Conservation (phyloP, 2,113 vertebrate species). For the Sphyrna mokarran region DNA sequence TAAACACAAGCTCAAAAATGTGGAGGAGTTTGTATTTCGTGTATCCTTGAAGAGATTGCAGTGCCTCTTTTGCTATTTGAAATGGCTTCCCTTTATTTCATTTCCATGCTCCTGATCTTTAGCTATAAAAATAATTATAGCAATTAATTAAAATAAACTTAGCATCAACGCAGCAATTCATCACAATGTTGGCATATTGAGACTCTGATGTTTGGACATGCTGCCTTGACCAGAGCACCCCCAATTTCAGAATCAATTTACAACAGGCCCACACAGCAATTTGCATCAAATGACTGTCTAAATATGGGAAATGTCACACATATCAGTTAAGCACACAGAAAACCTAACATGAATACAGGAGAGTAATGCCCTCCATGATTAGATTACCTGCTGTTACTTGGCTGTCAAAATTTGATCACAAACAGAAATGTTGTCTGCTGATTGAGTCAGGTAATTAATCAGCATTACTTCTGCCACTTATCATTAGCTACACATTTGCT, state of each 20-base stretch:
- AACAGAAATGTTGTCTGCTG: neutral
- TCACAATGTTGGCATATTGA: neutral
- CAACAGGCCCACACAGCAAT: neutral
- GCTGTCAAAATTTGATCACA: neutral
- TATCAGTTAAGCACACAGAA: neutral
- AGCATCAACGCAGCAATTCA: neutral
- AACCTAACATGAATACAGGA: neutral
- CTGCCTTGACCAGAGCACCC: neutral
- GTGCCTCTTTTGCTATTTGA: neutral
- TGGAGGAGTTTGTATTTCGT: neutral
- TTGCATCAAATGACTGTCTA: neutral
- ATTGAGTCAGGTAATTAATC: neutral
- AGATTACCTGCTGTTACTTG: neutral
- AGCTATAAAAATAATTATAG: neutral
- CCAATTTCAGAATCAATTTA: neutral
- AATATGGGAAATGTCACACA: neutral
- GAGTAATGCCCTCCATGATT: conserved; percentile 14
- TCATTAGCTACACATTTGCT: neutral
- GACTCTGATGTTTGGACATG: neutral
- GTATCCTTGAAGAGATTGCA: neutral
- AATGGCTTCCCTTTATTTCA: neutral
- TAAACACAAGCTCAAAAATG: neutral
- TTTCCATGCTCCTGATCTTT: neutral
- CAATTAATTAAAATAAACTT: neutral
- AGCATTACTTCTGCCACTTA: neutral